phyloP scores from a whole-genome alignment of 2,797 vertebrate species.

The Hippocampus kuda region DNA sequence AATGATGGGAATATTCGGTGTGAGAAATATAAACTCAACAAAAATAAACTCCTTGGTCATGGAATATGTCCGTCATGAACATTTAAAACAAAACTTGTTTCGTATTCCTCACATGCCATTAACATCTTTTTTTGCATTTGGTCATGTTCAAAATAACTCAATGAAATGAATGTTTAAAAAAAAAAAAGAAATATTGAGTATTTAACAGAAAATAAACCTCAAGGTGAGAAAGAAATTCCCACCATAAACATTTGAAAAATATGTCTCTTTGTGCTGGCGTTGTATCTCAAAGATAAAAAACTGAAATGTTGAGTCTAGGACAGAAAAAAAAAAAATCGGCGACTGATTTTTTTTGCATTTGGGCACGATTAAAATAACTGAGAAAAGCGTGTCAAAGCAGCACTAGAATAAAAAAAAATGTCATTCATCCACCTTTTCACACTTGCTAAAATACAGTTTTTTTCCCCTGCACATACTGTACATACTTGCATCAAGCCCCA shows the following conservation, averaged over 20 bases:
- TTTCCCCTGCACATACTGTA: constrained; percentile 25
- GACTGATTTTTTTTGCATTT: constrained; percentile 11
- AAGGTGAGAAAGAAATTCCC: too few relatives aligned
- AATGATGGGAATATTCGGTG: not conserved
- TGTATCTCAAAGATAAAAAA: not conserved
- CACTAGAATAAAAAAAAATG: constrained; percentile 21
- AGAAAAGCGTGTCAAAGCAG: constrained; percentile 1
- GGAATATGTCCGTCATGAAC: constrained; percentile 10
- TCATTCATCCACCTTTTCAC: constrained; percentile 31
- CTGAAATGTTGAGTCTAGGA: not conserved
- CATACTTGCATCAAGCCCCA: constrained; percentile 21
- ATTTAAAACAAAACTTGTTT: too few relatives aligned
- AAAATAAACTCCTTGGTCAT: not conserved
- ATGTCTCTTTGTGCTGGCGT: not conserved
- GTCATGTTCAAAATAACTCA: not conserved
- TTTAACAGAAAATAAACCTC: too few relatives aligned
- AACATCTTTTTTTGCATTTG: constrained; percentile 7
- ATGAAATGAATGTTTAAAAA: not conserved
- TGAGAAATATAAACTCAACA: constrained; percentile 20
- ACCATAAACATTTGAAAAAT: not conserved
- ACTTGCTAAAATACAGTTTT: constrained; percentile 43
- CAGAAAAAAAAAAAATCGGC: not conserved
- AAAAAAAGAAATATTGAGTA: not conserved
- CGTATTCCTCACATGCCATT: too few relatives aligned
- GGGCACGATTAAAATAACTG: constrained; percentile 23